Base-by-base conservation (phyloP, 2,113 vertebrate genomes). In the Rhinoderma darwinii region DNA sequence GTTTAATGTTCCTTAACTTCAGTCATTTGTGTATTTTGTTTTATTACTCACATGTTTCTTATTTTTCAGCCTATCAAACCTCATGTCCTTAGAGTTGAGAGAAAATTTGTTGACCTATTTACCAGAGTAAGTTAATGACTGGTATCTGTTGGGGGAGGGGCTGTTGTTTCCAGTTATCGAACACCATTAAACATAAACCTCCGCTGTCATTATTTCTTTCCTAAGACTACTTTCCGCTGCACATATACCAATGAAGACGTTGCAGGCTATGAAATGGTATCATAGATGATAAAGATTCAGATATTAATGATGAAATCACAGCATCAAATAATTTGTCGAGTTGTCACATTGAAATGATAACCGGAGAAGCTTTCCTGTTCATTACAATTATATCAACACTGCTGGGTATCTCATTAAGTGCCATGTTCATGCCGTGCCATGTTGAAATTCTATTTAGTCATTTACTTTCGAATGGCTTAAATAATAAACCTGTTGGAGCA, bases 91-190 rank as follows among this genome's bases (percentile, higher is more conserved):
- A 94, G 98, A 99, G 94, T 94, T 99, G 87, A 92, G 98, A 96
- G 98, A 99, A 92, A 99, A 99, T 91, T 88, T 98, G 90, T 93
- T 99, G 92, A 98, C 96, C 0, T 97, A 96, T 91, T 96, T 99
- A 92, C 98, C 98, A 83, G 97, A 98, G 98, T 99, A 93, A 97
- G 98, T 98, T 88, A 35, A 56, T 72, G 32, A n/a, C 43, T 70
- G 10, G 22, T 50, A 22, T 14, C 5, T 30, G 32, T 35, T 84
- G 30, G 44, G 35, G 63, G 32, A 68, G 59, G 56, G 50, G 3
- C 30, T 30, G 11, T 43, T 41, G 56, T 61, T 44, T 82, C n/a
- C 39, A 43, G 47, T 37, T 22, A 10, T 37, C 14, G 22, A 22
- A 54, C 75, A 22, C 12, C 25, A 30, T 54, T 17, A 17, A 76